Conservation (phyloP, 1,140 invertebrate species). For the Drosophila bifasciata region DNA sequence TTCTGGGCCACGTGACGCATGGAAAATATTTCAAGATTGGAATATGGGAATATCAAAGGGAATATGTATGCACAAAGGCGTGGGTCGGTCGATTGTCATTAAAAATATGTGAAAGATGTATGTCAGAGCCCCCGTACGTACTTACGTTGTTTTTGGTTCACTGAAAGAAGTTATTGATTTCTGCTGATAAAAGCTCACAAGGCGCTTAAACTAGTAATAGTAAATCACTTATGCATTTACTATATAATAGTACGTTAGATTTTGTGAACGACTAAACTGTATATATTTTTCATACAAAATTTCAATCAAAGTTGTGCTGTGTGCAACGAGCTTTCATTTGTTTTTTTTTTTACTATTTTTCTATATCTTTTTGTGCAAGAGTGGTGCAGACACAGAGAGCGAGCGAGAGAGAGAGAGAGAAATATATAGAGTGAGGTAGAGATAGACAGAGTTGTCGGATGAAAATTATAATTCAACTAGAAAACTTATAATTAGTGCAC, state of each 20-base stretch:
- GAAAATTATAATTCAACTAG: slow-evolving; percentile 38
- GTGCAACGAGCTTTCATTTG: slow-evolving; percentile 27
- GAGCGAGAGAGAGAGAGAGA: slow-evolving; percentile 11
- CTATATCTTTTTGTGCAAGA: slow-evolving; percentile 31
- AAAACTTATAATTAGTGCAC: slow-evolving; percentile 69
- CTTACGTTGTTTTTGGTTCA: slow-evolving; percentile 26
- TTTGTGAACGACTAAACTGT: too few species aligned
- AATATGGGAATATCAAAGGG: background rate
- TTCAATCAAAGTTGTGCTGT: slow-evolving; percentile 30
- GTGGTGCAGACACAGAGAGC: slow-evolving; percentile 14
- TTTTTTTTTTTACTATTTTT: background rate
- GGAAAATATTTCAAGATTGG: background rate
- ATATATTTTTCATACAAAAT: background rate
- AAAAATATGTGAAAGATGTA: background rate
- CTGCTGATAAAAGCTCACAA: slow-evolving; percentile 12
- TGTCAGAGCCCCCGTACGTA: slow-evolving; percentile 4
- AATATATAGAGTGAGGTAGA: background rate
- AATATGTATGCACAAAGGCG: slow-evolving; percentile 4
- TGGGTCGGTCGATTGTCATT: too few species aligned
- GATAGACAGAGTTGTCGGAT: slow-evolving; percentile 15
- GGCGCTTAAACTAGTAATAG: slow-evolving; percentile 26
- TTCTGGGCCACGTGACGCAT: background rate
- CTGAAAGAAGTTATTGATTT: background rate
- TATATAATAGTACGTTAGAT: slow-evolving; percentile 2
- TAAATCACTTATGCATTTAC: slow-evolving; percentile 17